Conservation (phyloP, 2,888 invertebrate genomes). For the Anorthoa munda region DNA sequence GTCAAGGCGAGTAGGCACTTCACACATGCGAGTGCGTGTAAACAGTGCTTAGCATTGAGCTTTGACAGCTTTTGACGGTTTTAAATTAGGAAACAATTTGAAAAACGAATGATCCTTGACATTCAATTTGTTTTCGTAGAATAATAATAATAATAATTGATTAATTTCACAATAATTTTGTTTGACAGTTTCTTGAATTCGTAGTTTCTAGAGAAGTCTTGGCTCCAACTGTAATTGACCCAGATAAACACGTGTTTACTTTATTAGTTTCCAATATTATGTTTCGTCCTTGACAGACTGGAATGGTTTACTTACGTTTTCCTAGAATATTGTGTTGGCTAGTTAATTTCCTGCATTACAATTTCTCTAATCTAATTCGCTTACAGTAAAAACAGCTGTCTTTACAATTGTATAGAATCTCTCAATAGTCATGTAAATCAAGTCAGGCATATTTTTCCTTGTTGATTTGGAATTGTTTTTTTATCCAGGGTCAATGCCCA, state of each 20-base stretch:
- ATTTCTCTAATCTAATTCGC: not conserved
- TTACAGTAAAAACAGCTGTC: not conserved
- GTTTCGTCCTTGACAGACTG: constrained; percentile 35
- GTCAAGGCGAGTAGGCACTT: constrained; percentile 66
- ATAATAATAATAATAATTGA: constrained; percentile 13
- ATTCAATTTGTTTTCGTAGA: constrained; percentile 39
- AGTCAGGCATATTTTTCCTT: not conserved
- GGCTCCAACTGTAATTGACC: constrained; percentile 28
- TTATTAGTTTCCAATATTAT: constrained; percentile 19
- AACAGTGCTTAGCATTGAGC: constrained; percentile 64
- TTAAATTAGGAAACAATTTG: constrained; percentile 56
- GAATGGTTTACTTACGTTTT: constrained; percentile 13
- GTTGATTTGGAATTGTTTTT: not conserved
- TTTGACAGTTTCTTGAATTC: constrained; percentile 7
- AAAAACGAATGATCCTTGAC: constrained; percentile 42
- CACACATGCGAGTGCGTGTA: constrained; percentile 48
- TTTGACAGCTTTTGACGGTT: constrained; percentile 43
- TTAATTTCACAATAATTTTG: constrained; percentile 8
- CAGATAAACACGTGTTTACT: constrained; percentile 28
- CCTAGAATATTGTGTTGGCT: not conserved
- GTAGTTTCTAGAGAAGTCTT: constrained; percentile 42
- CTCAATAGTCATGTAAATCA: no score
- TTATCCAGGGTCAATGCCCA: not conserved
- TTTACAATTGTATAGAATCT: not conserved
- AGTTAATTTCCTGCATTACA: not conserved